Base-by-base conservation (phyloP, 2,888 invertebrate species). In the Drosophila lutescens region DNA sequence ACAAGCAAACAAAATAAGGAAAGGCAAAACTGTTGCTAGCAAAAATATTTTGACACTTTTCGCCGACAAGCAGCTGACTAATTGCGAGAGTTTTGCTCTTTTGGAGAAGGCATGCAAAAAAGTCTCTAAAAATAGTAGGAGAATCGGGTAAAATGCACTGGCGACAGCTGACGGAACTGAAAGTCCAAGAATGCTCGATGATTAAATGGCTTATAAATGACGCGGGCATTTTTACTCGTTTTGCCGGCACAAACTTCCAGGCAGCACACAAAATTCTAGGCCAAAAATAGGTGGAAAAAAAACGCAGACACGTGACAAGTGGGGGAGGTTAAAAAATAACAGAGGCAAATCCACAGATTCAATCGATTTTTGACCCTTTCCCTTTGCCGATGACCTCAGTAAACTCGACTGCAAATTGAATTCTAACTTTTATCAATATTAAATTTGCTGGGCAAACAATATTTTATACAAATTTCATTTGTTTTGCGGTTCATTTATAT, bases 1-100 rank as follows among this genome's bases (percentile, higher is more conserved):
- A 44, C 13, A 47, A 0, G 4, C 7, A 20, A 49, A 17, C 15
- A 17, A 49, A 47, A 49, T 49, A 32, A 32, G 49, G 13, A 46
- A 66, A 65, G 3, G 36, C 38, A 51, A 49, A 55, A 40, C 46
- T 56, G 51, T 65, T 76, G 63, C 69, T 82, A 50, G 84, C 80
- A 78, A 88, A 73, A 83, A 87, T 87, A 83, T 83, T 83, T 88
- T 88, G 83, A 84, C 83, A 84, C 89, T 88, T 84, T 23, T 41
- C 50, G 41, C 72, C 87, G 83, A 83, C 83, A 88, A 74, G 85
- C 74, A 84, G 71, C 85, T 85, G 87, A 88, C 83, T 83, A 88
- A 83, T 83, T 88, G 83, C 68, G 60, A 63, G 54, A 54, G 58
- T 54, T 69, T 40, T 55, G 46, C 46, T 66, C 70, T 56, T 62